phyloP scores from a whole-genome alignment of 2,797 vertebrate species.

The Bradypodion pumilum region DNA sequence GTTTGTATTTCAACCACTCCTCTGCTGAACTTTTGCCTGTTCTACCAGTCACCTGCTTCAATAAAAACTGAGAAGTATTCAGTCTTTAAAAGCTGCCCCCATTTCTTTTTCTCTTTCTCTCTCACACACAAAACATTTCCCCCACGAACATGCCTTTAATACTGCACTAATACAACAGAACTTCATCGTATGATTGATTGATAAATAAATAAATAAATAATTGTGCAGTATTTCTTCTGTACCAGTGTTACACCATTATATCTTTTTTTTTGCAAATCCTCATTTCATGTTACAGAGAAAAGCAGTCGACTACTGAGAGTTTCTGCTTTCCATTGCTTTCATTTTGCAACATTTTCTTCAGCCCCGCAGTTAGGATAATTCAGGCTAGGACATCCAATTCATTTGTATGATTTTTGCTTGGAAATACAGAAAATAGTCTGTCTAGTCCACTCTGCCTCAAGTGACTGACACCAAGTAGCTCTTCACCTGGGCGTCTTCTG shows the following conservation, averaged over 20 bases:
- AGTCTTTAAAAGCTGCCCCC: neutral
- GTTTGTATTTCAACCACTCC: neutral
- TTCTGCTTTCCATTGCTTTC: constrained; percentile 62
- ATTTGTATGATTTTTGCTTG: neutral
- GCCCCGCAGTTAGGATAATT: constrained; percentile 52
- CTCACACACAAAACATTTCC: too few species aligned
- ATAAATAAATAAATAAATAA: too few species aligned
- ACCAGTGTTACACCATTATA: neutral
- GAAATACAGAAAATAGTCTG: neutral
- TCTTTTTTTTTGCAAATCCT: too few species aligned
- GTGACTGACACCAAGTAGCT: neutral
- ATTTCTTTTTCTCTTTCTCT: too few species aligned
- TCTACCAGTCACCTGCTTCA: neutral
- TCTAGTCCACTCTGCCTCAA: neutral
- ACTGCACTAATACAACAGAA: too few species aligned
- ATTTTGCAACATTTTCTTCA: constrained; percentile 66
- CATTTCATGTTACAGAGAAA: neutral
- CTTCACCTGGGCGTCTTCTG: neutral
- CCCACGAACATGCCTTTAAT: neutral
- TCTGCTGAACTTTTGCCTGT: neutral
- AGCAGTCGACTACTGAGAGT: neutral
- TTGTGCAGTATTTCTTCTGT: neutral
- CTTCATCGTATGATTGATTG: too few species aligned
- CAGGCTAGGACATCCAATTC: neutral
- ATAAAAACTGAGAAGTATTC: neutral